Evolutionary conservation across 2,888 invertebrate genomes (phyloP).

Genomic region (Linnaemya vulpina): DNA sequence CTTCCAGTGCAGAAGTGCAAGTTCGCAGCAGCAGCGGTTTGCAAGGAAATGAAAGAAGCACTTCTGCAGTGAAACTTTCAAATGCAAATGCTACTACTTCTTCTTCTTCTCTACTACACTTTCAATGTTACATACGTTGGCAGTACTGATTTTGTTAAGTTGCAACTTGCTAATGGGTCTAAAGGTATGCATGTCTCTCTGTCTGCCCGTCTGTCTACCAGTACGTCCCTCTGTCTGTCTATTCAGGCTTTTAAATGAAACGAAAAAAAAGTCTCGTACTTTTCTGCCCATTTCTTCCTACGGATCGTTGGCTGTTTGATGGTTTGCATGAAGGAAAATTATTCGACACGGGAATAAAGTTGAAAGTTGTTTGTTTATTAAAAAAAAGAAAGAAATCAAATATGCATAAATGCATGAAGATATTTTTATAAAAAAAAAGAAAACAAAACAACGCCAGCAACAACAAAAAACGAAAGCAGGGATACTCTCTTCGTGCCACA

Average conservation of each 20-base stretch:
- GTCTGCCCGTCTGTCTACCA: not conserved
- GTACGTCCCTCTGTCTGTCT: not conserved
- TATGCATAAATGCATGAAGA: not conserved
- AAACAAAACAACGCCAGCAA: not conserved
- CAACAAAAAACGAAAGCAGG: slow-evolving; percentile 40
- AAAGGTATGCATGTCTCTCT: not conserved
- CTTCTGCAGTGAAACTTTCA: slow-evolving; percentile 29
- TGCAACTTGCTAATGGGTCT: slow-evolving; percentile 19
- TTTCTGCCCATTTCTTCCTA: slow-evolving; percentile 18
- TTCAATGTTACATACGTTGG: slow-evolving; percentile 41
- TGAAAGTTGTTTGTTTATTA: slow-evolving; percentile 61
- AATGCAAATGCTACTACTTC: slow-evolving; percentile 43
- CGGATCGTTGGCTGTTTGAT: slow-evolving; percentile 56
- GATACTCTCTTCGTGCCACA: slow-evolving; percentile 33
- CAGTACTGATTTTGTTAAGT: slow-evolving; percentile 19
- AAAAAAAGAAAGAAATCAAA: slow-evolving; percentile 16
- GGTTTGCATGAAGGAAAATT: slow-evolving; percentile 62
- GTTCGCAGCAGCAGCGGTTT: not conserved
- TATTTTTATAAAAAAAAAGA: not conserved
- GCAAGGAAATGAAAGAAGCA: not conserved
- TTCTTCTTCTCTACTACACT: no score
- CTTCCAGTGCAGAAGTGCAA: slow-evolving; percentile 12
- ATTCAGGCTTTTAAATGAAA: slow-evolving; percentile 9
- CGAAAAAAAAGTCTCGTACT: not conserved
- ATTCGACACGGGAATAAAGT: slow-evolving; percentile 67